These are phyloP conservation scores for Corythornis vintsioides DNA, from an alignment of 2,113 vertebrate genomes.

Conservation along the genomic window DNA sequence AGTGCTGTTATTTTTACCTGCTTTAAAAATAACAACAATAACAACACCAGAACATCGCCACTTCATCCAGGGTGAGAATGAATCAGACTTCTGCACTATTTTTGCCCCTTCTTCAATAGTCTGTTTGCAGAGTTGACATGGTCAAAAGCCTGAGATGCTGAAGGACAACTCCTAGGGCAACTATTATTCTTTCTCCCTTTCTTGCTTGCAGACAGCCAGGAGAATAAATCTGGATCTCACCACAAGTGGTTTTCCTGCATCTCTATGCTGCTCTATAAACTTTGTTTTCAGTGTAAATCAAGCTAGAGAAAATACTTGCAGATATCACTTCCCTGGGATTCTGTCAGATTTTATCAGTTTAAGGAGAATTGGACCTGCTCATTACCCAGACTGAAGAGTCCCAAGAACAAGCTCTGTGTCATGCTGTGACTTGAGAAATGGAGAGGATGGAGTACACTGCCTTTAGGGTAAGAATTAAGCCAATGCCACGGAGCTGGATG, in stretches of 20 bases:
- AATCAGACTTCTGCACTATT: conserved; percentile 49
- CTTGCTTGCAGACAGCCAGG: neutral
- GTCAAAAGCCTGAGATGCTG: neutral
- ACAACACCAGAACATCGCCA: conserved; percentile 33
- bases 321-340: neutral
- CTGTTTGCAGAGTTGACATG: conserved; percentile 15
- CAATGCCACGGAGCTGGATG: rapidly evolving
- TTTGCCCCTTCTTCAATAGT: conserved; percentile 11
- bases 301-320: neutral
- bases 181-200: neutral
- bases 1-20: conserved; percentile 61
- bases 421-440: neutral
- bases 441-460: neutral
- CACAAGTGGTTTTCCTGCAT: neutral
- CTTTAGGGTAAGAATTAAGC: neutral
- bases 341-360: neutral
- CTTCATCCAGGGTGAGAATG: conserved; percentile 46
- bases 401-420: neutral
- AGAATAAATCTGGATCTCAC: neutral
- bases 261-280: neutral
- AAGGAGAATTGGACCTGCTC: neutral
- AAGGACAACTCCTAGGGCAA: conserved; percentile 1
- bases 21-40: conserved; percentile 66
- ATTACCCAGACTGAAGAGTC: neutral
- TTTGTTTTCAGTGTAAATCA: neutral